Evolutionary conservation across 1,140 invertebrate genomes (phyloP).

Genomic region (Sycophaga agraensis): DNA sequence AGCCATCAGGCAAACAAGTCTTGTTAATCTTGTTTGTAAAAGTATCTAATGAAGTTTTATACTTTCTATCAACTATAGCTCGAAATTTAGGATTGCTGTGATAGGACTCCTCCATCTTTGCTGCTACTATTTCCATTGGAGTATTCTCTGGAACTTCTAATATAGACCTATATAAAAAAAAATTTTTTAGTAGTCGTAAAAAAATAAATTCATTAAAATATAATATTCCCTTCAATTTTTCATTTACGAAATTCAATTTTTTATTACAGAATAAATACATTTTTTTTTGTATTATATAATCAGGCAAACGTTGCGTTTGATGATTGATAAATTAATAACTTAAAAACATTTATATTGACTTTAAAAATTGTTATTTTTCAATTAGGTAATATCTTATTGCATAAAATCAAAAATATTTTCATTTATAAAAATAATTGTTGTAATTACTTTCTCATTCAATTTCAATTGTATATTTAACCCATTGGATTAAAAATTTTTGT

Average conservation of each 20-base stretch:
- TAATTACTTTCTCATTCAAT: not conserved
- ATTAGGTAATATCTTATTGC: too few species aligned
- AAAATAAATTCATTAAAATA: not conserved
- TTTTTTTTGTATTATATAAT: too few species aligned
- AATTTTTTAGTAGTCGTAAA: too few species aligned
- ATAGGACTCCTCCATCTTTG: constrained; percentile 71
- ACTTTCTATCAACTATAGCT: constrained; percentile 79
- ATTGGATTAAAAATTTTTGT: not conserved
- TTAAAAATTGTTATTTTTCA: too few species aligned
- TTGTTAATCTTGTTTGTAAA: constrained; percentile 91
- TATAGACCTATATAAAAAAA: constrained; percentile 63
- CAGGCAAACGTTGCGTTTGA: too few species aligned
- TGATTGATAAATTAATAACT: too few species aligned
- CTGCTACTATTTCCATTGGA: constrained; percentile 61
- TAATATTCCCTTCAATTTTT: too few species aligned
- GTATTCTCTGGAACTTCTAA: constrained; percentile 68
- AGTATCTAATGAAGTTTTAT: constrained; percentile 79
- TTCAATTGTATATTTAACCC: not conserved
- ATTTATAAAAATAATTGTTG: too few species aligned
- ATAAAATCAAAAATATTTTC: too few species aligned
- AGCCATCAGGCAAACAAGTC: constrained; percentile 76
- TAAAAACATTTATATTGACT: too few species aligned
- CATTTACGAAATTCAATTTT: not conserved
- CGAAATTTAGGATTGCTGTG: constrained; percentile 76
- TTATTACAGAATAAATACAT: not conserved